Evolutionary conservation across 2,113 vertebrate species (phyloP).

Genomic region (Zosterops borbonicus): DNA sequence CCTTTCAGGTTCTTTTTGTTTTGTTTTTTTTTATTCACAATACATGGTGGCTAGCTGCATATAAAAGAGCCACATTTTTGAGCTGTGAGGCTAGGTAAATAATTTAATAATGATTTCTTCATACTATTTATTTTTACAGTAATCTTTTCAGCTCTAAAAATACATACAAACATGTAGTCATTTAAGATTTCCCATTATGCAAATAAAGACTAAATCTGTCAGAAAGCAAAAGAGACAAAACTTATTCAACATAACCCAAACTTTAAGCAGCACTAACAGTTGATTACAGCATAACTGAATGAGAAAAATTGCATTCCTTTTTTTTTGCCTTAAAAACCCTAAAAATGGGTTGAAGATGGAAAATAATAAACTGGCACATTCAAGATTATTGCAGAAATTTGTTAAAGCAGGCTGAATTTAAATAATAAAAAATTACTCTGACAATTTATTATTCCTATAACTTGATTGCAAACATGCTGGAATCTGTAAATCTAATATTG

Average conservation of each 20-base stretch:
- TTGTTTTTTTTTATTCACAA: background rate
- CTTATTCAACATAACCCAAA: background rate
- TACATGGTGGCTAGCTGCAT: background rate
- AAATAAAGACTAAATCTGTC: background rate
- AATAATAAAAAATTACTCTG: background rate
- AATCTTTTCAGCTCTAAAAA: background rate
- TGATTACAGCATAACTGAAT: background rate
- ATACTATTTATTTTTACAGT: background rate
- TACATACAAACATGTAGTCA: accelerated
- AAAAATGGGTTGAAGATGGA: background rate
- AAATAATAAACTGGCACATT: background rate
- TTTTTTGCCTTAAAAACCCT: background rate
- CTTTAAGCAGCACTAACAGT: background rate
- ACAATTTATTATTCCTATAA: background rate
- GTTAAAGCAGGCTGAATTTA: background rate
- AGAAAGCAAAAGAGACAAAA: background rate
- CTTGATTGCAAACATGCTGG: background rate
- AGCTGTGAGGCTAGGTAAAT: background rate
- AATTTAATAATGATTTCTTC: background rate
- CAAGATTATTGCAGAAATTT: background rate
- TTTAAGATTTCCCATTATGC: background rate
- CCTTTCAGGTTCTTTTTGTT: background rate
- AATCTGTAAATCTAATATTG: background rate
- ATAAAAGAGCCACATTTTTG: background rate
- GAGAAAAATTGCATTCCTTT: background rate